These are phyloP conservation scores for Chaetodon auriga DNA, from an alignment of 2,113 vertebrate species.

Conservation along the genomic window DNA sequence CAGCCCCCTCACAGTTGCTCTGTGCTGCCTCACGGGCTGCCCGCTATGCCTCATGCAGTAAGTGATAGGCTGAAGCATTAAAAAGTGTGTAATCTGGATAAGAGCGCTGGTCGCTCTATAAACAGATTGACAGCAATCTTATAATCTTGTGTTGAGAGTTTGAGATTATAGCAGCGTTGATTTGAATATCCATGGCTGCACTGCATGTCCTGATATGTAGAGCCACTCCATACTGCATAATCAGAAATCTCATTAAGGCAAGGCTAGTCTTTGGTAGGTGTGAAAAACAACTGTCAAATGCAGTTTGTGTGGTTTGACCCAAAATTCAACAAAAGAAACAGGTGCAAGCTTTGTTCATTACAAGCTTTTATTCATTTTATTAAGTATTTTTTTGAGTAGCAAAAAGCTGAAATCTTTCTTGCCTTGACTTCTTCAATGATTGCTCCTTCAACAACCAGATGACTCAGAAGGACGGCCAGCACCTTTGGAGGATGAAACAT, in stretches of 20 bases:
- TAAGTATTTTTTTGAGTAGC: not conserved
- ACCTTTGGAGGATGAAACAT: slow-evolving; percentile 95
- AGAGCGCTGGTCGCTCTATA: slow-evolving; percentile 21
- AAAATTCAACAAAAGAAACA: slow-evolving; percentile 4
- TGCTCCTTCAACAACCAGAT: slow-evolving; percentile 78
- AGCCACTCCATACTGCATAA: slow-evolving; percentile 22
- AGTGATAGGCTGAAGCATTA: slow-evolving; percentile 42
- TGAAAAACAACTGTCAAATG: slow-evolving; percentile 39
- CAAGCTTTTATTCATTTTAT: not conserved
- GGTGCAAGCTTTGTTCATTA: not conserved
- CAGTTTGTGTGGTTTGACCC: slow-evolving; percentile 10
- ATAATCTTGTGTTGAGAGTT: slow-evolving; percentile 38
- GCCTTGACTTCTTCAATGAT: not conserved
- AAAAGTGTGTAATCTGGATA: slow-evolving; percentile 54
- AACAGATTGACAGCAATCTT: slow-evolving; percentile 43
- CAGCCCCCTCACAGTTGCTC: slow-evolving; percentile 55
- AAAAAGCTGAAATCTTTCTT: not conserved
- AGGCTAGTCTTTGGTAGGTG: slow-evolving; percentile 42
- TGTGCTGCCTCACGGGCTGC: slow-evolving; percentile 24
- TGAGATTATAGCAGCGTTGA: slow-evolving; percentile 45
- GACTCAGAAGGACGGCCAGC: slow-evolving; percentile 91
- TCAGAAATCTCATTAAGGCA: slow-evolving; percentile 49
- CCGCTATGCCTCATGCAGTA: slow-evolving; percentile 20
- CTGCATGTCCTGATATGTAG: slow-evolving; percentile 6
- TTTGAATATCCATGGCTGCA: slow-evolving; percentile 19